These are phyloP conservation scores for Meteorus colon DNA, from an alignment of 2,888 invertebrate species.

Conservation along the genomic window DNA sequence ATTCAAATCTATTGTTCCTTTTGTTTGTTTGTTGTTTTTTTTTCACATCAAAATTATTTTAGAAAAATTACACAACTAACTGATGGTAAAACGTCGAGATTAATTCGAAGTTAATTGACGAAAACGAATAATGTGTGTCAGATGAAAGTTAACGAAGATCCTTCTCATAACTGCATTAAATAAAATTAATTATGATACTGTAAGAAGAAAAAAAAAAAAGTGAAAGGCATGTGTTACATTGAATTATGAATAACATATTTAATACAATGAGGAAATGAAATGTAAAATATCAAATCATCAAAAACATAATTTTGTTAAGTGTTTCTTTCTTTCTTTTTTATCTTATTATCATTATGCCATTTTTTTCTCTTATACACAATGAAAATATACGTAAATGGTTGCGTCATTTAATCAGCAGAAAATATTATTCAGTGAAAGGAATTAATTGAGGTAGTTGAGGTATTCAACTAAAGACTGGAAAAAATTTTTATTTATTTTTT, in stretches of 20 bases:
- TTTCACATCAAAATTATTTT: not conserved
- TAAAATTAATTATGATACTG: conserved; percentile 19
- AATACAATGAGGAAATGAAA: not conserved
- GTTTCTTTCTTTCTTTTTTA: no score
- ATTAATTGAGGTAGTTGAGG: no score
- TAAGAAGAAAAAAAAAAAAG: conserved; percentile 10
- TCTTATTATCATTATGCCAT: no score
- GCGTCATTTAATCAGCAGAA: no score
- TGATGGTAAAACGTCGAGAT: not conserved
- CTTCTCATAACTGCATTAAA: conserved; percentile 13
- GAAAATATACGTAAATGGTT: no score
- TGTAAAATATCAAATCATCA: not conserved
- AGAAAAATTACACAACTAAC: not conserved
- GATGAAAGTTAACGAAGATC: conserved; percentile 32
- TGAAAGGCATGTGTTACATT: conserved; percentile 13
- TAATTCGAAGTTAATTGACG: conserved; percentile 4
- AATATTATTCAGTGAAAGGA: no score
- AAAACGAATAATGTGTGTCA: conserved; percentile 26
- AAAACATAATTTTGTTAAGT: not conserved
- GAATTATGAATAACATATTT: not conserved
- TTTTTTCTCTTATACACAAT: no score
- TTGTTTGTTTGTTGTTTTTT: not conserved
- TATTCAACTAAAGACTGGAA: no score
- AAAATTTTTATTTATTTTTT: no score
- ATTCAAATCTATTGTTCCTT: no score